phyloP scores from a whole-genome alignment of 2,113 vertebrate genomes.

The Hirundichthys speculiger region DNA sequence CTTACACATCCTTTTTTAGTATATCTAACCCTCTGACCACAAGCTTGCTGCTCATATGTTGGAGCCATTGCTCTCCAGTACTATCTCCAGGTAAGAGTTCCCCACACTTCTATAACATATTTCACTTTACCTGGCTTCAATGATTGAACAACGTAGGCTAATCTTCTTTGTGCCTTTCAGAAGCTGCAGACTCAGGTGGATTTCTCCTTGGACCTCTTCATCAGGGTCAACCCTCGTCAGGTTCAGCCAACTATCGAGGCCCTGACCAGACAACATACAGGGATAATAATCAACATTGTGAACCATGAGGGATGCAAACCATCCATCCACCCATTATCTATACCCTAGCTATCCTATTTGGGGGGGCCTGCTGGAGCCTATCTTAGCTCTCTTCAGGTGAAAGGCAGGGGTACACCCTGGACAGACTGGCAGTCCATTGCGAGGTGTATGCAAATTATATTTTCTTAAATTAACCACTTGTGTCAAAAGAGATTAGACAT shows the following conservation, averaged over 20 bases:
- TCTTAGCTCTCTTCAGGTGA: too few species aligned
- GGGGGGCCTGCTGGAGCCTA: too few species aligned
- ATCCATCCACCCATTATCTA: too few species aligned
- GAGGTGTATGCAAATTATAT: too few species aligned
- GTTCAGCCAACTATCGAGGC: conserved; percentile 88
- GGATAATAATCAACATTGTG: conserved; percentile 1
- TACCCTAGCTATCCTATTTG: too few species aligned
- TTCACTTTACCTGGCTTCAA: conserved; percentile 85
- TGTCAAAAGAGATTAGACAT: background rate
- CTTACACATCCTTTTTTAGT: background rate
- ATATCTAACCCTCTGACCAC: background rate
- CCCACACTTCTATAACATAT: background rate
- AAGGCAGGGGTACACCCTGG: too few species aligned
- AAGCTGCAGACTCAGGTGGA: conserved; percentile 83
- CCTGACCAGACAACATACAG: conserved; percentile 70
- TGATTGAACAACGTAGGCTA: conserved; percentile 84
- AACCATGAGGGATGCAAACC: too few species aligned
- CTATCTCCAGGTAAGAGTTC: background rate
- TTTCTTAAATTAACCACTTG: background rate
- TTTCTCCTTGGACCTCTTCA: conserved; percentile 91
- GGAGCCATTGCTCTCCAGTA: background rate
- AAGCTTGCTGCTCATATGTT: background rate
- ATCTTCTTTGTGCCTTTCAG: conserved; percentile 65
- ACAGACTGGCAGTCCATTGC: too few species aligned
- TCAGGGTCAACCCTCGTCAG: conserved; percentile 85